These are phyloP conservation scores for Pachymerium ferrugineum DNA, from an alignment of 2,888 invertebrate species.

Conservation along the genomic window DNA sequence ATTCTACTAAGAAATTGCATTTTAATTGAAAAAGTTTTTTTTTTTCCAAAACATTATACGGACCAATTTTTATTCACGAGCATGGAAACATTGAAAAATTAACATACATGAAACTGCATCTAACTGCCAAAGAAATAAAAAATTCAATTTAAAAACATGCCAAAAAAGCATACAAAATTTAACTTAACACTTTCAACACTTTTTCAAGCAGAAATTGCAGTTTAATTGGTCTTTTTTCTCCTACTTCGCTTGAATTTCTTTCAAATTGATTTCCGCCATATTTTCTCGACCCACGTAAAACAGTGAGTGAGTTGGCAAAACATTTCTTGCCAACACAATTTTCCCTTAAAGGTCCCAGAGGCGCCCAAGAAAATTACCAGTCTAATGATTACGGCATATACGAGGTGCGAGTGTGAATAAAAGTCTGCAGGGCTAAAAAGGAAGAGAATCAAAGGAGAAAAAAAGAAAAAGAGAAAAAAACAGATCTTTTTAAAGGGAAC, in stretches of 20 bases:
- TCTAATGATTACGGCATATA: conserved; percentile 15
- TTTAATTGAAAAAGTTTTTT: too few species aligned
- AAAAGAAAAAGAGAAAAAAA: background rate
- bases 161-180: too few species aligned
- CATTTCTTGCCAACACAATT: conserved; percentile 15
- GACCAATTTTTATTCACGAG: too few species aligned
- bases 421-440: conserved; percentile 2
- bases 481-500: background rate
- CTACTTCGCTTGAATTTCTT: too few species aligned
- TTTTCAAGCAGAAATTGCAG: background rate
- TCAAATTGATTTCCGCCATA: conserved; percentile 6
- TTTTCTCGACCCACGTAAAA: background rate
- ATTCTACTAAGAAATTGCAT: too few species aligned
- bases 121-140: too few species aligned
- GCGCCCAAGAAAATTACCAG: conserved; percentile 13
- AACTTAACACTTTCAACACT: background rate
- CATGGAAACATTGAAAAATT: too few species aligned
- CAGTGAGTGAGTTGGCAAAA: conserved; percentile 17
- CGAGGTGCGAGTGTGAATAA: conserved; percentile 14
- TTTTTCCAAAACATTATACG: too few species aligned
- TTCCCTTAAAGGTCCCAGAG: conserved; percentile 8
- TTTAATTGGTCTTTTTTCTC: conserved; percentile 11
- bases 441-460: background rate
- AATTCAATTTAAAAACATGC: too few species aligned
- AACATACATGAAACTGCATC: too few species aligned